Evolutionary conservation across 2,113 vertebrate species (phyloP).

Genomic region (Petroica traversi): DNA sequence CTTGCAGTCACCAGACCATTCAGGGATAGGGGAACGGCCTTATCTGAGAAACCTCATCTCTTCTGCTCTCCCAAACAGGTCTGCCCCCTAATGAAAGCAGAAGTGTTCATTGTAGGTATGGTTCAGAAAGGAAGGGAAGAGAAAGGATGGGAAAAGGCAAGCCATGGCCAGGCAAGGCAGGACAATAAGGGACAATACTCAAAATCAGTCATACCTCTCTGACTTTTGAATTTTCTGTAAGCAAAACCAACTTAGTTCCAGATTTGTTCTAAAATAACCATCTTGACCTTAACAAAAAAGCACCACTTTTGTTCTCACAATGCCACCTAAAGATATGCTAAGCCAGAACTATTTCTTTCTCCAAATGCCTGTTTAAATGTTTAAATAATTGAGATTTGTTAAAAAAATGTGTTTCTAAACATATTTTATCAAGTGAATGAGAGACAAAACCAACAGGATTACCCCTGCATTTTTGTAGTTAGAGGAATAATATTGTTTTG

Average conservation of each 20-base stretch:
- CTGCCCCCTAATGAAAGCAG: neutral
- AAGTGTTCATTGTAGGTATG: neutral
- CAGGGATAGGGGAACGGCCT: neutral
- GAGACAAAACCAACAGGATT: slow-evolving; percentile 41
- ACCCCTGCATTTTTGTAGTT: slow-evolving; percentile 44
- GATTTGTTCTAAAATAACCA: neutral
- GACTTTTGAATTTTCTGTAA: neutral
- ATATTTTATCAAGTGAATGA: neutral
- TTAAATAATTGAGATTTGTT: neutral
- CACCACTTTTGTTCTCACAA: neutral
- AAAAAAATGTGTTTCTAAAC: slow-evolving; percentile 3
- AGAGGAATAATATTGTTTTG: slow-evolving; percentile 68
- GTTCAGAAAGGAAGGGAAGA: neutral
- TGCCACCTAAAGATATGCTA: neutral
- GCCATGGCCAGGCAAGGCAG: neutral
- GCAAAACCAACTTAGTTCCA: neutral
- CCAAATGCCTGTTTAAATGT: neutral
- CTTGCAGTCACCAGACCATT: neutral
- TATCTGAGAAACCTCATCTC: neutral
- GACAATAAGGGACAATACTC: neutral
- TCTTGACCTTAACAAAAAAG: neutral
- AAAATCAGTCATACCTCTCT: neutral
- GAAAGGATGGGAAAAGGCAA: neutral
- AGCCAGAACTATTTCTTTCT: neutral
- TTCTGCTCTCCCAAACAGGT: neutral